A percentile compares a stretch with the other conserved stretches of the same genome.
phyloP scores from a whole-genome alignment of 2,113 vertebrate genomes.

The Casuarius casuarius region DNA sequence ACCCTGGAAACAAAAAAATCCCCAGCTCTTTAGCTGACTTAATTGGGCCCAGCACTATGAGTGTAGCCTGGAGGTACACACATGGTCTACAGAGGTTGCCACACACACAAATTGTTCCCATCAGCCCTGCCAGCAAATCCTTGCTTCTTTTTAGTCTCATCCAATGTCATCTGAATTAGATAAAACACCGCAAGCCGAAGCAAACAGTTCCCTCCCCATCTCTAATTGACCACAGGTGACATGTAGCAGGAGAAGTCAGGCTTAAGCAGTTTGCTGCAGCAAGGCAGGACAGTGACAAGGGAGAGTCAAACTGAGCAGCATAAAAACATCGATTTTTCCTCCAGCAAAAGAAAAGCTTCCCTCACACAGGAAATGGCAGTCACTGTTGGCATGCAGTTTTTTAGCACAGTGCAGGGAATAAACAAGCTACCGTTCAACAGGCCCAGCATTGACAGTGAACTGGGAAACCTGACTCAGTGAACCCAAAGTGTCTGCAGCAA shows the following conservation, averaged over 20 bases:
- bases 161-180: too few species aligned
- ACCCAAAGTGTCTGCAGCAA: background rate
- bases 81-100: too few species aligned
- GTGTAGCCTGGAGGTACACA: too few species aligned
- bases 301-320: background rate
- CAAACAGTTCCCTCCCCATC: too few species aligned
- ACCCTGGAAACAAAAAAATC: too few species aligned
- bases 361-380: background rate
- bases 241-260: background rate
- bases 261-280: background rate
- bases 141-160: too few species aligned
- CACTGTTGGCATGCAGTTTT: background rate
- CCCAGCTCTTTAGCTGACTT: too few species aligned
- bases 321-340: background rate
- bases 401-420: background rate
- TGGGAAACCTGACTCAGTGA: background rate
- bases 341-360: background rate
- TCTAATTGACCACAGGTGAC: too few species aligned
- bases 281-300: background rate
- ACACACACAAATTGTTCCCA: too few species aligned
- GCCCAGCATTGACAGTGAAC: fast-evolving
- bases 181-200: too few species aligned
- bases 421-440: background rate
- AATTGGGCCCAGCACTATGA: too few species aligned
- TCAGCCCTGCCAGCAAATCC: too few species aligned